phyloP scores from a whole-genome alignment of 2,113 vertebrate genomes.

The Myiopsitta monachus region DNA sequence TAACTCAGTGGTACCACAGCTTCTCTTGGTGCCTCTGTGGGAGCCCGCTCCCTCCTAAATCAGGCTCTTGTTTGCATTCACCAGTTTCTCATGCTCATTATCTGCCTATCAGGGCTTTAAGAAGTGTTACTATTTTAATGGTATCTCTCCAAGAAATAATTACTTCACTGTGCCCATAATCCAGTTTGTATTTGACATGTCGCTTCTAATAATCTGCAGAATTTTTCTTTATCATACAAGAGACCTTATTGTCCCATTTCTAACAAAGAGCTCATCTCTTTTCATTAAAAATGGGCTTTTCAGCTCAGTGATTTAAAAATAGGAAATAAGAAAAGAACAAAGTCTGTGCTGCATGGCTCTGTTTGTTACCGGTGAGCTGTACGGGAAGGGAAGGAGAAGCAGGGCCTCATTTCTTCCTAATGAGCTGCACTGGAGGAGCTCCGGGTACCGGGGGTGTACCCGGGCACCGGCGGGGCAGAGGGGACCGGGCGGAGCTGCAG shows the following conservation, averaged over 20 bases:
- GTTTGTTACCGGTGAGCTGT: neutral
- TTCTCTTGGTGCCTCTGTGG: rapidly evolving
- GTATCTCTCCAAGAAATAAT: neutral
- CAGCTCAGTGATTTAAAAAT: neutral
- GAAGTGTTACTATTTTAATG: neutral
- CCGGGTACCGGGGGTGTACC: rapidly evolving
- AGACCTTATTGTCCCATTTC: neutral
- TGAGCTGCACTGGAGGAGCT: neutral
- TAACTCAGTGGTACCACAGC: rapidly evolving
- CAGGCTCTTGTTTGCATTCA: neutral
- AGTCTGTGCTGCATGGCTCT: neutral
- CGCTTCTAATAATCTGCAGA: neutral
- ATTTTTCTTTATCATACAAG: neutral
- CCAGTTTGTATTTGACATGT: neutral
- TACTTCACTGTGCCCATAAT: neutral
- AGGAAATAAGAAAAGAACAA: neutral
- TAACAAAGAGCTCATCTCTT: neutral
- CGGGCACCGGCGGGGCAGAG: rapidly evolving
- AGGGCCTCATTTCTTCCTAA: rapidly evolving
- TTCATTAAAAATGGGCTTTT: neutral
- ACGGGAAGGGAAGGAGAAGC: neutral
- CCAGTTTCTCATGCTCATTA: neutral
- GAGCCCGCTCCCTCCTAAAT: rapidly evolving
- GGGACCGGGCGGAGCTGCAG: neutral
- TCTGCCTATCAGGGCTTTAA: neutral